Percentiles rank a stretch among this genome's conserved stretches.
phyloP scores from a whole-genome alignment of 2,888 invertebrate species.

The Mythimna albipuncta region DNA sequence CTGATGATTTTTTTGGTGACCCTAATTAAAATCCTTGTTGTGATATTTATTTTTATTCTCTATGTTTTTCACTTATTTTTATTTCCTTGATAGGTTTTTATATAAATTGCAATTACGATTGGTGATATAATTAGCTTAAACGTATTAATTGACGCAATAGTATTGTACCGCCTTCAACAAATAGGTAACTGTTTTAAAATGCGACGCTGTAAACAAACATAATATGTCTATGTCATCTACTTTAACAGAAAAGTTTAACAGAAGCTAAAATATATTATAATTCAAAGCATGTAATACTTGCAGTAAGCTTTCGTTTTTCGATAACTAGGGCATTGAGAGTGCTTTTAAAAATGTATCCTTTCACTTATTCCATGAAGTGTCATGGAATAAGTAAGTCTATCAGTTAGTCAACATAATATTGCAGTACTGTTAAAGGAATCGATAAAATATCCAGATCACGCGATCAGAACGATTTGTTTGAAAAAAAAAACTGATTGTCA shows the following conservation, averaged over 20 bases:
- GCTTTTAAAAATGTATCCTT: constrained; percentile 45
- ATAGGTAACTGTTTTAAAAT: constrained; percentile 29
- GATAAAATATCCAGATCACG: constrained; percentile 55
- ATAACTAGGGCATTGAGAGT: constrained; percentile 2
- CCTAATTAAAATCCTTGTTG: constrained; percentile 32
- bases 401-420: constrained; percentile 61
- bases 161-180: constrained; percentile 14
- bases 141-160: background rate
- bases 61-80: constrained; percentile 5
- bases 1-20: constrained; percentile 27
- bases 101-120: background rate
- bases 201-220: constrained; percentile 49
- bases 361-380: constrained; percentile 48
- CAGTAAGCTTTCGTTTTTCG: background rate
- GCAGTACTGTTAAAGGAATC: constrained; percentile 63
- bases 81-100: background rate
- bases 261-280: background rate
- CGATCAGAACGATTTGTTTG: constrained; percentile 34
- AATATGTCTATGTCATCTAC: background rate
- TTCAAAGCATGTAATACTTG: background rate
- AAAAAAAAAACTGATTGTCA: constrained; percentile 38
- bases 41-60: constrained; percentile 15
- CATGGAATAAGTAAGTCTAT: no score
- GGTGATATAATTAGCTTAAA: background rate
- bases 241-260: background rate